Evolutionary conservation across 2,888 invertebrate genomes (phyloP), one percentile per base, ranked within the genome.

Genomic region (Acronicta aceris): DNA sequence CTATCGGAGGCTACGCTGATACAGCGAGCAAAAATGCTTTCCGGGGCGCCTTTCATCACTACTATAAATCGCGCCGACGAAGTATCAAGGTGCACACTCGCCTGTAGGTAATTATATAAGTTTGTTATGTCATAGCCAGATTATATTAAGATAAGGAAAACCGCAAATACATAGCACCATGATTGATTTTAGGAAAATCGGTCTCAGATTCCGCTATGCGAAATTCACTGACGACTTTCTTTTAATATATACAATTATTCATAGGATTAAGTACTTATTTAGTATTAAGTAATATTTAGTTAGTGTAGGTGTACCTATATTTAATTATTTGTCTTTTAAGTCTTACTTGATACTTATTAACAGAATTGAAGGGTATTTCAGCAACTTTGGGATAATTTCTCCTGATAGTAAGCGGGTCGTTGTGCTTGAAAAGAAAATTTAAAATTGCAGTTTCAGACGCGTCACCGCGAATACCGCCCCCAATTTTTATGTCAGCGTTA

Each of bases 1-100:
- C 97, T 97, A 71, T 97, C 98, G 71, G 97, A 96, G 16, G 76
- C 97, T 73, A 99, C 97, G 36, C 97, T 97, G 27, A 96, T 95
- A 90, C 98, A 98, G 63, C 97, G 96, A 82, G 97, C 97, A 62
- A 99, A 91, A 76, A 99, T 98, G 74, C 98, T 96, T 93, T 99
- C 99, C 2, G 99, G 98, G 64, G 99, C 99, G 53, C 99, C 99
- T 96, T 99, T 99, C 98, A 99, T 99, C 52, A 97, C 98, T 85
- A 97, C 95, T 65, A 98, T 89, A 87, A 97, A 97, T 71, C 97
- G 96, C 12, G 97, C 97, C 83, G 97, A 96, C 76, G 96, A 96
- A 16, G 96, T 95, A 84, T 98, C 98, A 81, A 98, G 81, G 97
- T 96, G 77, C 97, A 99, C 92, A 97, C 97, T 93, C 16, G 89